Evolutionary conservation across 2,888 invertebrate genomes (phyloP).

Genomic region (Bibio marci): DNA sequence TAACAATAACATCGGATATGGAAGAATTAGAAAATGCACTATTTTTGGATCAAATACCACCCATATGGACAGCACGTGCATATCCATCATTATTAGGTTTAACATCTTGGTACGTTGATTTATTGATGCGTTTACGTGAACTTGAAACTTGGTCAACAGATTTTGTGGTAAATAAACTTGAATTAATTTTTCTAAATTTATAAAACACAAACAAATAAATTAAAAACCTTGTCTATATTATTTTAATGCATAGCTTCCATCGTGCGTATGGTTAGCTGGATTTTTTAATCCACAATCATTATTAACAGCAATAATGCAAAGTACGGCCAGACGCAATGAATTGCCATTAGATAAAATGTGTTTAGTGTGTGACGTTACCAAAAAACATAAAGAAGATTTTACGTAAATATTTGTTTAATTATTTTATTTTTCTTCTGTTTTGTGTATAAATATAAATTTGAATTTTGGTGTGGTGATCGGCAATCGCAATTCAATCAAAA

Average conservation of each 20-base stretch:
- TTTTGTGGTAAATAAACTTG: slow-evolving; percentile 51
- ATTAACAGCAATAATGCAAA: slow-evolving; percentile 95
- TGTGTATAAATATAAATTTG: no score
- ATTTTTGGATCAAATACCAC: slow-evolving; percentile 85
- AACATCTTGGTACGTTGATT: slow-evolving; percentile 84
- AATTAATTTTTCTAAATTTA: background rate
- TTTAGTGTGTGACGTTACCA: slow-evolving; percentile 91
- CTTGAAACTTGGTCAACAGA: slow-evolving; percentile 90
- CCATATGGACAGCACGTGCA: slow-evolving; percentile 71
- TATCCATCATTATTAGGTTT: slow-evolving; percentile 83
- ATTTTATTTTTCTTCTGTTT: background rate
- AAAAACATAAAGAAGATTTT: slow-evolving; percentile 90
- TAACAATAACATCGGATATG: slow-evolving; percentile 93
- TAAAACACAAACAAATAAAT: no score
- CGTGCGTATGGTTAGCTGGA: slow-evolving; percentile 92
- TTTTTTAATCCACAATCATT: slow-evolving; percentile 96
- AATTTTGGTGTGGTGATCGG: no score
- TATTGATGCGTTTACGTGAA: slow-evolving; percentile 69
- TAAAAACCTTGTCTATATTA: no score
- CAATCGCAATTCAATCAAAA: no score
- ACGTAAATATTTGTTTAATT: slow-evolving; percentile 39
- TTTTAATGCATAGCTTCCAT: slow-evolving; percentile 70
- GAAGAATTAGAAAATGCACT: slow-evolving; percentile 84
- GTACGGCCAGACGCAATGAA: slow-evolving; percentile 82
- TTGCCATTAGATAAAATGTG: slow-evolving; percentile 94